phyloP scores from a whole-genome alignment of 2,113 vertebrate species.

The Myodes glareolus region DNA sequence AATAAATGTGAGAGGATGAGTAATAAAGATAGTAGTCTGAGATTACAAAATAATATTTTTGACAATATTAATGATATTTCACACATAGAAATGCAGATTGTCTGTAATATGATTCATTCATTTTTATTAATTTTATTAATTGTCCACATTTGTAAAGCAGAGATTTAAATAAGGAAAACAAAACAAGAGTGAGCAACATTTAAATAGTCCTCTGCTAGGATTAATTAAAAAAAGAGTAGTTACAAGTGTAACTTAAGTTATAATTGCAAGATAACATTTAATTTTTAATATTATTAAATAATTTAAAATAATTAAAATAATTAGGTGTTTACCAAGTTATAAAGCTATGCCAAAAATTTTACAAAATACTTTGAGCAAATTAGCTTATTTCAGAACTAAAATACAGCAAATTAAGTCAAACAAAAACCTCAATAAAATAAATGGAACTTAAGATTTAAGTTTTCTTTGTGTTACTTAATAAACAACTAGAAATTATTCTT shows the following conservation, averaged over 20 bases:
- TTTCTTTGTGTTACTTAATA: not conserved
- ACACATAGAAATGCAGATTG: not conserved
- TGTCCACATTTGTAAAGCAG: not conserved
- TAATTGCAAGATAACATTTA: not conserved
- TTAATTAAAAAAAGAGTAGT: not conserved
- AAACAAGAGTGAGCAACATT: not conserved
- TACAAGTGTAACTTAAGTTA: not conserved
- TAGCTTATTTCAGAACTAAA: not conserved
- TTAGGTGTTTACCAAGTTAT: not conserved
- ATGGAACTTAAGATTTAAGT: not conserved
- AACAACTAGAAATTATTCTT: not conserved
- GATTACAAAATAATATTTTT: not conserved
- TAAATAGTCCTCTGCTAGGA: not conserved
- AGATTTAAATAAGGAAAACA: not conserved
- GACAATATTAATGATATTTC: not conserved
- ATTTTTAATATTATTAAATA: too few species aligned
- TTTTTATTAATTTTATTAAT: not conserved
- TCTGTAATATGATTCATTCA: not conserved
- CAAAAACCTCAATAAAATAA: not conserved
- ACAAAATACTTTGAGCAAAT: not conserved
- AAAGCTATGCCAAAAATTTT: not conserved
- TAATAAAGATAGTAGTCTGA: not conserved
- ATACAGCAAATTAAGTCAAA: not conserved
- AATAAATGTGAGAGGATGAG: not conserved
- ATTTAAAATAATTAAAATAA: conserved; percentile 10